These are phyloP conservation scores for Anticlea derivata DNA, from an alignment of 2,888 invertebrate species.

Conservation along the genomic window DNA sequence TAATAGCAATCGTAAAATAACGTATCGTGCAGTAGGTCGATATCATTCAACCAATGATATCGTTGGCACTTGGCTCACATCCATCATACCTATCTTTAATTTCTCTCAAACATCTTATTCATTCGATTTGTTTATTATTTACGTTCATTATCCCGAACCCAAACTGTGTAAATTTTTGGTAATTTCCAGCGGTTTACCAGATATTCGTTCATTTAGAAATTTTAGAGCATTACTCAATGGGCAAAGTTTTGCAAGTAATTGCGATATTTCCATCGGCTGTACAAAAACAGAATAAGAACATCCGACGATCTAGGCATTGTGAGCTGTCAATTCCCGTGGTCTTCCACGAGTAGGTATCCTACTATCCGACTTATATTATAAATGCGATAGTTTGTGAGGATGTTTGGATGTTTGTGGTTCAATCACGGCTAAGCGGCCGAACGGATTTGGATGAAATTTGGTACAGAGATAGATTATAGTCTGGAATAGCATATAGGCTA, in stretches of 20 bases:
- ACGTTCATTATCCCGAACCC: slow-evolving; percentile 29
- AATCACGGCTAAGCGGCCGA: too few relatives aligned
- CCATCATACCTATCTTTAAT: slow-evolving; percentile 45
- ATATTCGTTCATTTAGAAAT: slow-evolving; percentile 47
- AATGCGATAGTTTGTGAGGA: too few relatives aligned
- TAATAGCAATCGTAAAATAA: background rate
- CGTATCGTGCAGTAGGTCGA: too few relatives aligned
- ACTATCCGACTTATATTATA: too few relatives aligned
- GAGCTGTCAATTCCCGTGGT: too few relatives aligned
- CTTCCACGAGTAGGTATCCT: too few relatives aligned
- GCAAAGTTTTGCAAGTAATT: slow-evolving; percentile 56
- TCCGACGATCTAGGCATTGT: background rate
- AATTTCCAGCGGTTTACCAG: slow-evolving; percentile 47
- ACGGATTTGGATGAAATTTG: too few relatives aligned
- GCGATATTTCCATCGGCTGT: slow-evolving; percentile 40
- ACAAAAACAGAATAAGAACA: slow-evolving; percentile 27
- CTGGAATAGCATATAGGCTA: too few relatives aligned
- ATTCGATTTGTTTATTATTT: slow-evolving; percentile 34
- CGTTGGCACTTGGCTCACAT: slow-evolving; percentile 59
- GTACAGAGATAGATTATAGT: too few relatives aligned
- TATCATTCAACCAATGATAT: slow-evolving; percentile 30
- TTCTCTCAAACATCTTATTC: slow-evolving; percentile 17
- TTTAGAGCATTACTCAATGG: slow-evolving; percentile 48
- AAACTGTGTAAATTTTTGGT: slow-evolving; percentile 46
- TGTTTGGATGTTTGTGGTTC: too few relatives aligned